Evolutionary conservation across 2,113 vertebrate species (phyloP), one percentile per base, ranked within the genome.

Genomic region (Corvus cornix): DNA sequence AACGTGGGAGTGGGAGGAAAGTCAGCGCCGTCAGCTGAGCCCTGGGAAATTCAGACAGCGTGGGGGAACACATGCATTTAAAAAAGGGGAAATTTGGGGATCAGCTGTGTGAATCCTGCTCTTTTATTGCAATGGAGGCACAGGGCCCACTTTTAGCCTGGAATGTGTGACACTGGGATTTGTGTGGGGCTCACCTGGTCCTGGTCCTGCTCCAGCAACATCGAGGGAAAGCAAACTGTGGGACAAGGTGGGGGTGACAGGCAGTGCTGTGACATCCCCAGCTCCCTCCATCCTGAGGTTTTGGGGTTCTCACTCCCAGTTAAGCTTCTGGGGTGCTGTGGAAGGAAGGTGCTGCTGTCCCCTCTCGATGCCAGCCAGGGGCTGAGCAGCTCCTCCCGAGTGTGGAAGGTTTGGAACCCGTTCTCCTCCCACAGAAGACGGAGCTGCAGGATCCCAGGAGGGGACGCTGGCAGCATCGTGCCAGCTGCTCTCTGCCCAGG

Each of bases 111-210:
- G 51, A 74, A 56, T 85, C 69, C 66, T 52, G 66, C 78, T 55
- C 44, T 80, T 81, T 31, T 53, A 22, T 12, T 58, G 77, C 63
- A 28, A 4, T 31, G 28, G 44, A 13, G 7, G 30, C 12, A 20
- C 2, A 1, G 7, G 7, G 41, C 44, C 52, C 2, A 2, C 18
- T 28, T 16, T 14, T 2, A 48, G n/a, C 43, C 53, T 1, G 3
- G 51, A 3, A 0, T 7, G 30, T 8, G 30, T 13, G 11, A 43
- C 7, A 0, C 19, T 0, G 48, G 0, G 28, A 55, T 7, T 27
- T 21, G 3, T 2, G 1, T 1, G 12, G 69, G 52, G 51, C 23
- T 28, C 75, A 7, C 15, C 76, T 8, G 0, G 8, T 3, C 3
- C 4, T 4, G n/a, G 22, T 10, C 69, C 58, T 66, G 58, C 56